Base-by-base conservation (phyloP, 2,113 vertebrate species). In the Anarhynchus alexandrinus region DNA sequence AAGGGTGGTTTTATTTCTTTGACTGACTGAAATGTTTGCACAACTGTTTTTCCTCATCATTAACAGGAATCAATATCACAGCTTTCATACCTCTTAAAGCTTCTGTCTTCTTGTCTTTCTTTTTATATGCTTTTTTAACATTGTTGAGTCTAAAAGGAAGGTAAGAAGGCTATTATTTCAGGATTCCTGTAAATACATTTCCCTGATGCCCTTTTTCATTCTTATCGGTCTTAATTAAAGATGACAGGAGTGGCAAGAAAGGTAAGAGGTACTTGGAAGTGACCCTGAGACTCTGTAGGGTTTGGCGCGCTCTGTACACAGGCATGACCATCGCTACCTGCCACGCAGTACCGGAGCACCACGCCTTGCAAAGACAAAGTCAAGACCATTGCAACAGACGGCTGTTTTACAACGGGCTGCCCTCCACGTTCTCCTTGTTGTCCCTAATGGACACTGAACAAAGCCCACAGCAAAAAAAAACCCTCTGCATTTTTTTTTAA, bases 41-140 rank as follows among this genome's bases (percentile, higher is more conserved):
- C 8, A 73, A 29, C 0, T 6, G 3, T 3, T 40, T 65, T 65
- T 61, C 16, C 38, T 66, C 51, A 9, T 61, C 15, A 73, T 43
- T n/a, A 58, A 27, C 27, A 77, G 45, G 34, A 78, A 64, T 36
- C 47, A 64, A 0, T 34, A 79, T 14, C 38, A 55, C 51, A 61
- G 23, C 26, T 69, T 64, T 59, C 71, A 82, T 96, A 99, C 99
- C 99, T 98, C 98, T 98, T 59, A 99, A 97, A 65, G 98, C 99
- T 95, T 99, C 99, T 92, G 98, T 98, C 74, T 86, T 98, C 86
- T 84, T 97, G 88, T 98, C 98, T 82, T 98, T 99, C 88, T 97
- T 98, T 85, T 97, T 98, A 89, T 99, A 99, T 13, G 94, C 32
- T 95, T 99, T 99, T 47, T 94, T 98, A 94, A 99, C 98, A 93